Evolutionary conservation across 2,888 invertebrate genomes (phyloP).

Genomic region (Ethmia dodecea): DNA sequence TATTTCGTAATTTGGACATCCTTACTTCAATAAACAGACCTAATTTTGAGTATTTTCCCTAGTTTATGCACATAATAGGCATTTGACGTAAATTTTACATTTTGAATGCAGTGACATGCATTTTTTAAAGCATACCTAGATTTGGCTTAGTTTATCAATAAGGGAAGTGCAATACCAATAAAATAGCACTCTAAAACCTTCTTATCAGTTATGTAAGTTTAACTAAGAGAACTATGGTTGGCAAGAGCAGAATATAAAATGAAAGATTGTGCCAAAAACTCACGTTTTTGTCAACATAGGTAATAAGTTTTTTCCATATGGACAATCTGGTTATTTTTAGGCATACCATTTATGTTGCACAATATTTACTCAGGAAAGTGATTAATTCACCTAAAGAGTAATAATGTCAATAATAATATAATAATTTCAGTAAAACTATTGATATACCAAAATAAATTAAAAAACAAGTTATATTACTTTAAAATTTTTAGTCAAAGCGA

Average conservation of each 20-base stretch:
- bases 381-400: no score
- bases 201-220: conserved; percentile 67
- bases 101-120: conserved; percentile 15
- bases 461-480: no score
- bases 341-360: not conserved
- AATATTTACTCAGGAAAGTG: no score
- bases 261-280: conserved; percentile 20
- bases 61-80: no score
- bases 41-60: no score
- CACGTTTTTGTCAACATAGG: conserved; percentile 10
- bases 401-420: no score
- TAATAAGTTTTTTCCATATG: not conserved
- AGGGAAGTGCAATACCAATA: conserved; percentile 39
- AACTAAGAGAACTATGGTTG: conserved; percentile 41
- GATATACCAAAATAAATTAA: no score
- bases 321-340: no score
- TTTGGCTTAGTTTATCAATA: no score
- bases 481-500: conserved; percentile 58
- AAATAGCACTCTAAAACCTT: conserved; percentile 54
- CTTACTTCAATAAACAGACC: no score
- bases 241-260: conserved; percentile 23
- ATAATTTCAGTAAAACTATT: no score
- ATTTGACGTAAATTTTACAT: conserved; percentile 10
- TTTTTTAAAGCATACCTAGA: no score
- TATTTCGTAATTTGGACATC: conserved; percentile 15